phyloP scores from a whole-genome alignment of 2,888 invertebrate genomes.

The Priocnemis perturbator region DNA sequence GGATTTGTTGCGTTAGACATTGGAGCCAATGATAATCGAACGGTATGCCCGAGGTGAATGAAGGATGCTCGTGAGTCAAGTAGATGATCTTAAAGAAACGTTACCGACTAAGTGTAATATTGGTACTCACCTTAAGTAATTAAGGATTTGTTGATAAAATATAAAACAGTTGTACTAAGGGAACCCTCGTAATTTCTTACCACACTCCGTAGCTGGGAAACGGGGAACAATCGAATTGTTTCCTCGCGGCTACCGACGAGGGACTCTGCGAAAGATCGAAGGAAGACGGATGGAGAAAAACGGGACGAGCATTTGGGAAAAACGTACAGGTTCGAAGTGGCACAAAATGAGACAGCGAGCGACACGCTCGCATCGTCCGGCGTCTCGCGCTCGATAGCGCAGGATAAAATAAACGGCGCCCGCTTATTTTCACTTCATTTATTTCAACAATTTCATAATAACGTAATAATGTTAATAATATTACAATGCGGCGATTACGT shows the following conservation, averaged over 20 bases:
- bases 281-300: too few species aligned
- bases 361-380: too few species aligned
- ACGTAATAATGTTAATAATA: conserved; percentile 75
- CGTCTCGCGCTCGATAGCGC: too few species aligned
- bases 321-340: too few species aligned
- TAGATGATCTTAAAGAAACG: conserved; percentile 4
- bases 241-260: too few species aligned
- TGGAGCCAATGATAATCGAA: background rate
- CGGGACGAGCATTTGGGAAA: too few species aligned
- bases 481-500: conserved; percentile 74
- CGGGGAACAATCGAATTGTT: too few species aligned
- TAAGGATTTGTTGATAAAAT: conserved; percentile 12
- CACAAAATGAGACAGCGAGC: too few species aligned
- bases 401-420: conserved; percentile 51
- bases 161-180: background rate
- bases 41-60: background rate
- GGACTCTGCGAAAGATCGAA: too few species aligned
- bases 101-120: background rate
- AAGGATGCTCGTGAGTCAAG: background rate
- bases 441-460: conserved; percentile 76
- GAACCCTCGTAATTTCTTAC: background rate
- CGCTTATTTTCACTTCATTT: conserved; percentile 73
- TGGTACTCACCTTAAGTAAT: background rate
- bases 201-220: background rate
- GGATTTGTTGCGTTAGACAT: background rate